A percentile compares a stretch with the other conserved stretches of the same genome.
Conservation (phyloP, 2,113 vertebrate genomes). For the Cephalopholis sonnerati region DNA sequence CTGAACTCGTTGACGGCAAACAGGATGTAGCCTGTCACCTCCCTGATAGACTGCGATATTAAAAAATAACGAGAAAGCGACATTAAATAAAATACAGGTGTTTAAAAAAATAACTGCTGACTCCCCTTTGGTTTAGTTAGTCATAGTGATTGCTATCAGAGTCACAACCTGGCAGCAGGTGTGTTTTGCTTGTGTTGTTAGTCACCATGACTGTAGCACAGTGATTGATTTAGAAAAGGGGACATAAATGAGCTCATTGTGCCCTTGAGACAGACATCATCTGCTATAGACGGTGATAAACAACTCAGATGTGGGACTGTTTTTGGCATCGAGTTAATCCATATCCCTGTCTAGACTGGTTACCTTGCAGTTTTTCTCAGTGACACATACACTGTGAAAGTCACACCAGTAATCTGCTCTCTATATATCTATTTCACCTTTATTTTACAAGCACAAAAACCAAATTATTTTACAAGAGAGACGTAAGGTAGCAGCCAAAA, state of each 20-base stretch:
- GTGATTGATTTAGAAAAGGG: conserved; percentile 18
- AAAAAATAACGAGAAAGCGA: neutral
- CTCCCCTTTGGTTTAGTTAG: neutral
- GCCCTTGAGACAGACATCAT: conserved; percentile 17
- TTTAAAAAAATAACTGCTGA: neutral
- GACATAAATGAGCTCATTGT: conserved; percentile 44
- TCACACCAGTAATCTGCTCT: neutral
- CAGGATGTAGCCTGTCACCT: conserved; percentile 94
- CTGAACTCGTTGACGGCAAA: conserved; percentile 91
- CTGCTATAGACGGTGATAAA: conserved; percentile 5
- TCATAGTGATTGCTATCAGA: neutral
- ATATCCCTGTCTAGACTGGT: conserved; percentile 26
- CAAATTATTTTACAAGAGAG: too few species aligned
- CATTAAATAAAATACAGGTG: neutral
- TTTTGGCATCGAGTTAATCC: neutral
- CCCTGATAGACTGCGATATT: conserved; percentile 90
- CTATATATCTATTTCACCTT: too few species aligned
- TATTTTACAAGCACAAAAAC: too few species aligned
- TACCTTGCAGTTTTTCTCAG: conserved; percentile 1
- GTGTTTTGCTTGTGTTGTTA: conserved; percentile 12
- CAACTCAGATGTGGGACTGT: neutral
- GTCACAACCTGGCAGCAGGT: neutral
- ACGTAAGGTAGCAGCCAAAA: too few species aligned
- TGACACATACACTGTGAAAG: conserved; percentile 18
- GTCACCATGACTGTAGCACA: conserved; percentile 12